Evolutionary conservation across 2,888 invertebrate species (phyloP).

Genomic region (Drosophila rellima): DNA sequence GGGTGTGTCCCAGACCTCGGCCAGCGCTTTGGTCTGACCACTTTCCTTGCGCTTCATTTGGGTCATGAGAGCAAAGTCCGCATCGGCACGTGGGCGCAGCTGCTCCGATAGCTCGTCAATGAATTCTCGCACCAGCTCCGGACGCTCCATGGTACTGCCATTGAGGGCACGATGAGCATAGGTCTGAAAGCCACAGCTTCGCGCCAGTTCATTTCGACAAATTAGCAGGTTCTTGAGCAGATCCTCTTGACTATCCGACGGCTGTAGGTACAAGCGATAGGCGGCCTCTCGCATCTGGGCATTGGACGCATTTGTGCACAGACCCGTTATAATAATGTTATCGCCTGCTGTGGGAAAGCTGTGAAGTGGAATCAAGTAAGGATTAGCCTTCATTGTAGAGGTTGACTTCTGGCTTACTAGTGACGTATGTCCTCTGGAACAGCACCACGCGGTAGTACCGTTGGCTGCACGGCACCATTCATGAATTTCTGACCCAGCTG

Average conservation of each 20-base stretch:
- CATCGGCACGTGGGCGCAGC: conserved; percentile 89
- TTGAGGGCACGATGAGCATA: conserved; percentile 96
- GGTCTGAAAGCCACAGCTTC: conserved; percentile 94
- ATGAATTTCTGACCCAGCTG: conserved; percentile 94
- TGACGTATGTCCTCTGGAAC: conserved; percentile 91
- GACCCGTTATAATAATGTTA: conserved; percentile 91
- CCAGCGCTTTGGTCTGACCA: conserved; percentile 69
- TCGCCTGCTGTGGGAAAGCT: conserved; percentile 90
- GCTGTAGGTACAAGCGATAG: conserved; percentile 93
- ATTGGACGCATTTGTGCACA: conserved; percentile 93
- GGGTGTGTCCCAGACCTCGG: conserved; percentile 94
- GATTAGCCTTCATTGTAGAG: background rate
- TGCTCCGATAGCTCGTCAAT: conserved; percentile 91
- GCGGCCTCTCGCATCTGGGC: conserved; percentile 94
- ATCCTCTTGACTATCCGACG: conserved; percentile 91
- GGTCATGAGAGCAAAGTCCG: conserved; percentile 92
- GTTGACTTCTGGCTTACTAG: conserved; percentile 87
- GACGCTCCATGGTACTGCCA: conserved; percentile 94
- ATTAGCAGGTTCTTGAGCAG: conserved; percentile 90
- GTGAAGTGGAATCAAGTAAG: background rate
- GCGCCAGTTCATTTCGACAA: conserved; percentile 92
- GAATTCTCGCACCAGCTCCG: conserved; percentile 92
- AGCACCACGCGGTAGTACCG: conserved; percentile 88
- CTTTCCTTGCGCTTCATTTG: conserved; percentile 88
- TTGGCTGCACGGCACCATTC: conserved; percentile 90